Evolutionary conservation across 2,888 invertebrate species (phyloP), one percentile per base, ranked within the genome.

Genomic region (Thereva unica): DNA sequence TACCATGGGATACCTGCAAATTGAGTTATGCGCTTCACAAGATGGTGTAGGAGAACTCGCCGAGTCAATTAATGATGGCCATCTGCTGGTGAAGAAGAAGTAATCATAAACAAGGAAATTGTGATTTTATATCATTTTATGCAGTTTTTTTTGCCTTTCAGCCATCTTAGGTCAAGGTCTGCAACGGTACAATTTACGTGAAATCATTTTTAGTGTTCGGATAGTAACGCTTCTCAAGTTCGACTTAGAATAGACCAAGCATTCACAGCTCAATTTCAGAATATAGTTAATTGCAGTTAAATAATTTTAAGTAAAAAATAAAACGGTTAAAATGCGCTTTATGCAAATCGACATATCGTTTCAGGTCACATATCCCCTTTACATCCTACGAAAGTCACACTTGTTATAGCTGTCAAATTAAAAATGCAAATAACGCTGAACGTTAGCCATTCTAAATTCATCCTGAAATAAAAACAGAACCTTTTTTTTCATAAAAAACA

Each of bases 361-460:
- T 45, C 59, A 59, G 59, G 47, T 59, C 59, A 59, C 59, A 59
- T 59, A 59, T 37, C 12, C 34, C n/a, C 44, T 44, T 5, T 59
- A 45, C 23, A 23, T 23, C 23, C 23, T 23, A 38, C 59, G 12
- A 47, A 34, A 47, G 59, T 38, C 34, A 23, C 23, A 45, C 59
- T 59, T 59, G 59, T 59, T 59, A 59, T 47, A 23, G 47, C 45
- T 59, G 59, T 59, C 59, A 59, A 59, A 59, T 59, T 59, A 59
- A 59, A 59, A 59, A 59, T 59, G 59, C 59, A 59, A 59, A 59
- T 59, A 49, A 40, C 47, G 49, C 59, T 47, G 49, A 45, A 47
- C 10, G 45, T 42, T 37, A 59, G 59, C 59, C 56, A 59, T 59
- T 59, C 50, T 55, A 54, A 57, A 57, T 42, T 53, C 50, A 37